Evolutionary conservation across 1,140 invertebrate genomes (phyloP), one percentile per base, ranked within the genome.

Genomic region (Drosophila kurseongensis): DNA sequence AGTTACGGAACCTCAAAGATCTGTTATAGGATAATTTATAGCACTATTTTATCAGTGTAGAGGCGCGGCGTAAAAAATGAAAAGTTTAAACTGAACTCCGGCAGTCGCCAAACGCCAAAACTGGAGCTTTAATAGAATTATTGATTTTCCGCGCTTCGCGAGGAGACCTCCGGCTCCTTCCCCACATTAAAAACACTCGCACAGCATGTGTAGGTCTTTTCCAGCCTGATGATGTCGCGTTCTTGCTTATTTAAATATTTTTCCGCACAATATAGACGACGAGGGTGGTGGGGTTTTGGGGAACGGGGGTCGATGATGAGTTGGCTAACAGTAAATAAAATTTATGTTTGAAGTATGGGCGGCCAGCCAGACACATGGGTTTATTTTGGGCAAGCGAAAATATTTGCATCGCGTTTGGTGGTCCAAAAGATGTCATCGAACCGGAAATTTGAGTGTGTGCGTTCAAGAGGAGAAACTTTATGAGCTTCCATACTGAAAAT

Each of bases 41-140:
- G 2, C 1, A 1, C 0, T 10, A 10, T 38, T 55, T 50, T 16
- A 4, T 8, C 5, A 35, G 57, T 62, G 41, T 27, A 3, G 9
- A 1, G 9, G 0, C 32, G 2, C 12, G 0, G 0, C 7, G 1
- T 38, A 40, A 66, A 62, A 58, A 57, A 18, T 72, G 14, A 71
- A 41, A 48, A 69, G 27, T 71, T 55, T 13, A 14, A 55, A 69
- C 40, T 27, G 36, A 50, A 16, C 44, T 38, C 13, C 14, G 23
- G 32, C 32, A 10, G 14, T 16, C 32, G n/a, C 36, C 51, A 6
- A 60, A 50, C 58, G 59, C 66, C 41, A 42, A 67, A 35, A 68
- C 56, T 23, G n/a, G 16, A 75, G 79, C 84, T 89, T 89, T 89
- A 89, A 89, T 84, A 80, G 61, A 89, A 80, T 80, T 89, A 89